Conservation (phyloP, 2,113 vertebrate genomes). For the Cephalopholis sonnerati region DNA sequence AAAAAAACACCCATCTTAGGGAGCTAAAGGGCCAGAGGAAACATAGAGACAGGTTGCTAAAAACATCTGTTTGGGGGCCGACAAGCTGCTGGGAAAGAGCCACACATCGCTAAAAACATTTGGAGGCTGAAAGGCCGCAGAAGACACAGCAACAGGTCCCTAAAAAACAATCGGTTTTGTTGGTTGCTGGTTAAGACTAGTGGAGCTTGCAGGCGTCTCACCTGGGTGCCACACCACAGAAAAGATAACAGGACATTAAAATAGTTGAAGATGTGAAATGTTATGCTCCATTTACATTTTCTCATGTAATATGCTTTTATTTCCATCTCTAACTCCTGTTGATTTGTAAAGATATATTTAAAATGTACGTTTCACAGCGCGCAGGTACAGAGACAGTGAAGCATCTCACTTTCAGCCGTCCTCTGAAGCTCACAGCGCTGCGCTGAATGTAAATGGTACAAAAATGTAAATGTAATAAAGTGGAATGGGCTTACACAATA, state of each 20-base stretch:
- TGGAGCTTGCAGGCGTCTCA: too few species aligned
- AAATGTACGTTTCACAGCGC: neutral
- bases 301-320: neutral
- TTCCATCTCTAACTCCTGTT: neutral
- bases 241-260: neutral
- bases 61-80: too few species aligned
- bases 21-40: too few species aligned
- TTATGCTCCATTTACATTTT: neutral
- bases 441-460: constrained; percentile 4
- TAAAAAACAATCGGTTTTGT: too few species aligned
- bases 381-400: neutral
- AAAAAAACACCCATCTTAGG: too few species aligned
- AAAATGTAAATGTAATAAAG: constrained; percentile 48
- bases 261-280: neutral
- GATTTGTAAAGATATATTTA: neutral
- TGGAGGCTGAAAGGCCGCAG: too few species aligned
- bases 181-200: too few species aligned
- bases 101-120: too few species aligned
- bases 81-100: too few species aligned
- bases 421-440: neutral
- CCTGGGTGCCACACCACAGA: neutral
- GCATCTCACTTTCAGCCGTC: neutral
- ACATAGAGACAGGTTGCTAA: too few species aligned
- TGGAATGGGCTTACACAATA: constrained; percentile 88
- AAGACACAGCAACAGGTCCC: too few species aligned